Percentiles rank a stretch among this genome's conserved stretches.
Evolutionary conservation across 2,113 vertebrate species (phyloP).

Genomic region (Sula dactylatra): DNA sequence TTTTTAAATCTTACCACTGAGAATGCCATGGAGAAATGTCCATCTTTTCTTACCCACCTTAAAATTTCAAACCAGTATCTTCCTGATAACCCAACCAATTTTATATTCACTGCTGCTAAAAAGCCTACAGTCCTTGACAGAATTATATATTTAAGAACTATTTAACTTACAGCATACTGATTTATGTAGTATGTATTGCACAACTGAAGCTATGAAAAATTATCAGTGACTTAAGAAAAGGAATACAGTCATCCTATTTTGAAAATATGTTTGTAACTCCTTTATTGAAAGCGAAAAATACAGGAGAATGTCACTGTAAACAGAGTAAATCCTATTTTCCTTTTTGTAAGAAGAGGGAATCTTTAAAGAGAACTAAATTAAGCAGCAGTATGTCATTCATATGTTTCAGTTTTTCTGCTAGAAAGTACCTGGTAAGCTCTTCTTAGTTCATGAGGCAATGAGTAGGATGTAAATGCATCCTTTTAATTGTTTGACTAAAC

Average conservation of each 20-base stretch:
- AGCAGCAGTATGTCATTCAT: not conserved
- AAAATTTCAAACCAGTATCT: not conserved
- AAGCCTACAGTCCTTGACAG: not conserved
- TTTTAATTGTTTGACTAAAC: not conserved
- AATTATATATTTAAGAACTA: not conserved
- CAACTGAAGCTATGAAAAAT: not conserved
- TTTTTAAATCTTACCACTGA: not conserved
- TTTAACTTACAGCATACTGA: not conserved
- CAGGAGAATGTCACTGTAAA: not conserved
- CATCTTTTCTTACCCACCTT: not conserved
- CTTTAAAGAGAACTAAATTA: slow-evolving; percentile 10
- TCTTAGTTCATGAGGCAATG: not conserved
- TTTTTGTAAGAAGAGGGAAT: not conserved
- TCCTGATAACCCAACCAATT: not conserved
- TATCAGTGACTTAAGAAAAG: not conserved
- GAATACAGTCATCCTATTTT: not conserved
- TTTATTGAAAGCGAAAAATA: not conserved
- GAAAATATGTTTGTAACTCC: not conserved
- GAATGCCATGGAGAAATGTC: not conserved
- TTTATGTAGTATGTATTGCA: not conserved
- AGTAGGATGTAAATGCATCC: not conserved
- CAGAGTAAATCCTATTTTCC: not conserved
- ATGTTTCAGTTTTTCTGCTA: not conserved
- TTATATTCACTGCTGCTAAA: not conserved
- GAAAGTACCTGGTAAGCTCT: not conserved